Evolutionary conservation across 2,113 vertebrate species (phyloP).

Genomic region (Notothenia coriiceps): DNA sequence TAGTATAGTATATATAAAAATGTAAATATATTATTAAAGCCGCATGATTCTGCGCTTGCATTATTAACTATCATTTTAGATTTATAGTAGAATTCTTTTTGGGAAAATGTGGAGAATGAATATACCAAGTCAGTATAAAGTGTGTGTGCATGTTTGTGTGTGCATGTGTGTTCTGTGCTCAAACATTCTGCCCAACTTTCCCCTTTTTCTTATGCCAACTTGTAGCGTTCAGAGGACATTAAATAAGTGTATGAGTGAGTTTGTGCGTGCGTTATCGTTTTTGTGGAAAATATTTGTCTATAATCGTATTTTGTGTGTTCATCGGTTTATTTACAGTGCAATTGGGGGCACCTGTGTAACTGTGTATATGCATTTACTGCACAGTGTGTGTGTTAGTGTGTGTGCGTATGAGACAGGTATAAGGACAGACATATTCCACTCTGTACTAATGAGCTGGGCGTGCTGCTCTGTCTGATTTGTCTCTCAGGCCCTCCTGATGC

Average conservation of each 20-base stretch:
- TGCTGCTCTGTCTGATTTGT: slow-evolving; percentile 59
- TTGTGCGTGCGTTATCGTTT: too few species aligned
- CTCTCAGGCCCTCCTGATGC: slow-evolving; percentile 63
- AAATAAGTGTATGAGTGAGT: too few species aligned
- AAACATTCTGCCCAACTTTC: slow-evolving; percentile 65
- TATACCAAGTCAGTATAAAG: too few species aligned
- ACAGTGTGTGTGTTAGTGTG: background rate
- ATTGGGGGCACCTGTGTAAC: background rate
- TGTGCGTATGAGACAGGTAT: slow-evolving; percentile 4
- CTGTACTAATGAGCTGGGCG: slow-evolving; percentile 68
- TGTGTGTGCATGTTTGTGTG: slow-evolving; percentile 1
- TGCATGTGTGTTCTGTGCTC: slow-evolving; percentile 30
- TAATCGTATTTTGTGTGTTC: background rate
- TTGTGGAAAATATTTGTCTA: background rate
- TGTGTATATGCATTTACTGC: background rate
- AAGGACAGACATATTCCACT: slow-evolving; percentile 56
- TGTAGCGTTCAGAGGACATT: too few species aligned
- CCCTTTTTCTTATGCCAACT: slow-evolving; percentile 2
- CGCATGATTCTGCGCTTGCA: too few species aligned
- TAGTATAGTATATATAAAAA: too few species aligned
- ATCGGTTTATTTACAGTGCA: background rate
- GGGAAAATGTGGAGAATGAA: too few species aligned
- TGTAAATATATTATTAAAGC: too few species aligned
- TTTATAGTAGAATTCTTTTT: too few species aligned
- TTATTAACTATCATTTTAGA: too few species aligned